phyloP scores from a whole-genome alignment of 30 jellyfish, hydroid and myxozoan species.

The Nemopilema nomurai region DNA sequence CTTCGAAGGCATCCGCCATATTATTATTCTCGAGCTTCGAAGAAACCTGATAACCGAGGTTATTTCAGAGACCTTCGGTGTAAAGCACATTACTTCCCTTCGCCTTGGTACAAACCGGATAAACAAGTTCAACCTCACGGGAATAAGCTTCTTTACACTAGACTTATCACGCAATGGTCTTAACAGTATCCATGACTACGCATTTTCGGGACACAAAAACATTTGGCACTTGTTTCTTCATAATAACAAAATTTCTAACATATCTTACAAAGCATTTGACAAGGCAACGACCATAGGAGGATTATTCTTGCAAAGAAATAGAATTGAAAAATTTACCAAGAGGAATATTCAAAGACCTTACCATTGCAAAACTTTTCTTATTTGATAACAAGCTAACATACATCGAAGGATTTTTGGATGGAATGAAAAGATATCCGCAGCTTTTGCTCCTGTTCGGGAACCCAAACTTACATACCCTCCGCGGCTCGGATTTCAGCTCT shows the following conservation, averaged over 20 bases:
- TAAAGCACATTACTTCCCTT: background rate
- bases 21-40: background rate
- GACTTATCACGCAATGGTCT: conserved; percentile 49
- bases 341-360: background rate
- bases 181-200: conserved; percentile 6
- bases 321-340: background rate
- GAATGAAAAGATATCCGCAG: background rate
- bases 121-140: conserved; percentile 4
- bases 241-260: conserved; percentile 15
- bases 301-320: background rate
- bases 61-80: background rate
- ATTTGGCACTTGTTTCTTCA: conserved; percentile 17
- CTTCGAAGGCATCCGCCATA: background rate
- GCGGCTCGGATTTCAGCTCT: background rate
- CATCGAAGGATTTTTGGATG: conserved; percentile 32
- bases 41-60: conserved; percentile 15
- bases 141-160: background rate
- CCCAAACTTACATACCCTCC: background rate
- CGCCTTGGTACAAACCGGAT: conserved; percentile 19
- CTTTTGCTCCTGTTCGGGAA: background rate
- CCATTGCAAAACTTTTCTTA: conserved; percentile 8
- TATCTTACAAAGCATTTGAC: conserved; percentile 54
- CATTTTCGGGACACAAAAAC: conserved; percentile 3
- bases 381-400: conserved; percentile 14
- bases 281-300: background rate